Base-by-base conservation (phyloP, 2,113 vertebrate genomes). In the Macroglossus sobrinus region DNA sequence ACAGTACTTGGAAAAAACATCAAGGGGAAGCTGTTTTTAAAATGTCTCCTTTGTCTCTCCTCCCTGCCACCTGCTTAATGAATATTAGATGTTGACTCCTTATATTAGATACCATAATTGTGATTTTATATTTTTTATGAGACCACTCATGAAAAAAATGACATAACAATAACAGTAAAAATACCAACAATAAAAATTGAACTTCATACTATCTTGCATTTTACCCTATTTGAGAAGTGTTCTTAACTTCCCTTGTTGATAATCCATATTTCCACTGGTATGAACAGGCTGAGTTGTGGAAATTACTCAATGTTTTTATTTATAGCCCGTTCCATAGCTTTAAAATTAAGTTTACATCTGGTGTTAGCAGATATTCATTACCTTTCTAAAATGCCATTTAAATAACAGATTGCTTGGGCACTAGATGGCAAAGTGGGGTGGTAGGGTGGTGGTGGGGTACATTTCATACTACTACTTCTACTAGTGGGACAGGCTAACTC, bases 361-460 rank as follows among this genome's bases (percentile, higher is more conserved):
- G 84, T 91, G 81, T 97, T 93, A 84, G 94, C 82, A 97, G 95
- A 82, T 95, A 96, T 97, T 97, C 96, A 97, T 97, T 97, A 97
- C 96, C 87, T 97, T 97, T 97, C 96, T 92, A 92, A 96, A 97
- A 96, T 96, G 96, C 90, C 95, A 96, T 97, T 97, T 97, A 82
- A 88, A 96, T 95, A 96, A 94, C 94, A 74, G 96, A 98, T 97
- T 98, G 95, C 80, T 93, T 96, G 93, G 94, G 91, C 94, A 97
- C 59, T 95, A 85, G 87, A 59, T 7, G 61, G 80, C 87, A 95
- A 90, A 95, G 45, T 87, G 91, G 84, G 95, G 72, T 84, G 30
- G 50, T 3, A 15, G 47, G 3, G 14, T 15, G 4, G 15, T 4
- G 15, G 81, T 94, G 68, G 84, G 95, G 68, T 88, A 30, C 84